Evolutionary conservation across 2,888 invertebrate species (phyloP).

Genomic region (Tetramorium bicarinatum): DNA sequence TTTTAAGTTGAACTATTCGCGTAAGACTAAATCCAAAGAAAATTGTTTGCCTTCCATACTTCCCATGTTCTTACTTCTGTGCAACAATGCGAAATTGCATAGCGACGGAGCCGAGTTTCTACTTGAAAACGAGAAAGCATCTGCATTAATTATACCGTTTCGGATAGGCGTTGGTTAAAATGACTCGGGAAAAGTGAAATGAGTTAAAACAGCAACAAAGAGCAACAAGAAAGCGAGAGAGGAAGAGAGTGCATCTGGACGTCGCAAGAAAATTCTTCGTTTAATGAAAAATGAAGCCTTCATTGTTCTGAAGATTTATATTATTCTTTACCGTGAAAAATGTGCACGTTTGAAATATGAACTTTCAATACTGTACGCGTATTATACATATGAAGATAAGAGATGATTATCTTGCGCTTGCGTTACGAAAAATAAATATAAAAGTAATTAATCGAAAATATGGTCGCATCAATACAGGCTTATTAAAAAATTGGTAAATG

Average conservation of each 20-base stretch:
- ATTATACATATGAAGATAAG: neutral
- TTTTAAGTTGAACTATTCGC: neutral
- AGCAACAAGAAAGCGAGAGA: neutral
- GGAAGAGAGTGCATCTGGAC: neutral
- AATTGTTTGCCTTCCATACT: neutral
- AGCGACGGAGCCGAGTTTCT: neutral
- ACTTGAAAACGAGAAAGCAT: neutral
- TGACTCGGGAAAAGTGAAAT: slow-evolving; percentile 25
- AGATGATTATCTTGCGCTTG: too few species aligned
- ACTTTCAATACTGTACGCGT: neutral
- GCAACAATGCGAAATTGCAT: neutral
- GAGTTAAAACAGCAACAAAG: slow-evolving; percentile 7
- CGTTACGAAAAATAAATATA: neutral
- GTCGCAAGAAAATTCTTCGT: neutral
- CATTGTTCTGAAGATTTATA: slow-evolving; percentile 1
- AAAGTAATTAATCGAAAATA: slow-evolving; percentile 13
- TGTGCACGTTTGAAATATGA: neutral
- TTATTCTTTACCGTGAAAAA: slow-evolving; percentile 21
- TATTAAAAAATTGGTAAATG: slow-evolving; percentile 1
- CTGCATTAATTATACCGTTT: slow-evolving; percentile 35
- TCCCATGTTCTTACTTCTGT: neutral
- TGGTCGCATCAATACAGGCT: neutral
- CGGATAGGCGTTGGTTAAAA: slow-evolving; percentile 16
- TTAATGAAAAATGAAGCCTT: slow-evolving; percentile 26
- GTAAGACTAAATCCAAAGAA: neutral